Base-by-base conservation (phyloP, 2,888 invertebrate species). In the Drosophila emarginata region DNA sequence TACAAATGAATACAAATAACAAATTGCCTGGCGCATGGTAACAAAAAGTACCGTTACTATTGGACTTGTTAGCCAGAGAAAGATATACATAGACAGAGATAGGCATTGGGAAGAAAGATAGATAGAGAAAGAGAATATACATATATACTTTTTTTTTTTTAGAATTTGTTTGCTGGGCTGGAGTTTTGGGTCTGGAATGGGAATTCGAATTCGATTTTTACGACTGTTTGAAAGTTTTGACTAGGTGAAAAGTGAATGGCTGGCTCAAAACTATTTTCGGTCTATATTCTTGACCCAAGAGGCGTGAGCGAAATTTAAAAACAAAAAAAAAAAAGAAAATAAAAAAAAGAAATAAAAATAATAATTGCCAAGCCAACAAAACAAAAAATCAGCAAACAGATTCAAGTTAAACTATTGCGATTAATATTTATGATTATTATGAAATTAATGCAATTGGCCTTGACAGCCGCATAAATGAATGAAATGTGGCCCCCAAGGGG, bases 191-290 rank as follows among this genome's bases (percentile, higher is more conserved):
- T 50, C 68, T 74, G 80, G 72, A 45, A 45, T 45, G 77, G 32
- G 32, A 32, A 73, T 67, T 65, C 36, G 71, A 53, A 76, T 76
- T 76, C 69, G 70, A 76, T 73, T 80, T 82, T 71, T 72, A 72
- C 67, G 84, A 86, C 70, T 80, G 73, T 73, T 86, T 77, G 78
- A 77, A 86, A 80, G 68, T 83, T 63, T 52, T 61, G 76, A 73
- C 79, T 79, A 71, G 85, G 85, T 85, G 87, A 83, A 83, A 83
- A 83, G 83, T 83, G 83, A 83, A 83, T 83, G 83, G 82, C 84
- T 79, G 63, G 32, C 64, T 64, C 67, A 59, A 72, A 78, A 72
- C 84, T 78, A 80, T 83, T 72, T 74, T 63, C 18, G 57, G 67
- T 26, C 37, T 7, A 32, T 23, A 50, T 14, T 37, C 51, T 67